Base-by-base conservation (phyloP, 2,113 vertebrate species). In the Phaetusa simplex region DNA sequence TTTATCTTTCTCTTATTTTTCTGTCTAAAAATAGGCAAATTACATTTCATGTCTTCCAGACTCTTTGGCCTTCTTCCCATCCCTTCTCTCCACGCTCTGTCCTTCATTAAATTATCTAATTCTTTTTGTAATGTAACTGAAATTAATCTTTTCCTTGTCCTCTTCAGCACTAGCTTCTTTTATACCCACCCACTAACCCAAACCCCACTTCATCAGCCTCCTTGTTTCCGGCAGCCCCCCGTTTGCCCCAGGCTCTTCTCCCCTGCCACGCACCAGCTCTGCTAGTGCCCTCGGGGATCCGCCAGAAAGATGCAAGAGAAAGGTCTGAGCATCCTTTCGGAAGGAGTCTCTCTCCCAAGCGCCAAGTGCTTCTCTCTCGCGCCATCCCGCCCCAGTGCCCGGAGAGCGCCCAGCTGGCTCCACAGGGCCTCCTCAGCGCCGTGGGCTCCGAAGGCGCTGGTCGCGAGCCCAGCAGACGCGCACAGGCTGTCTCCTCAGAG, bases 71-170 rank as follows among this genome's bases (percentile, higher is more conserved):
- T 76, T 65, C 66, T 70, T 95, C 91, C 77, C 61, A 87, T 47
- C 74, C 66, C 26, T 70, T 85, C 89, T 72, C 82, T 90, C 74
- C 50, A 59, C 6, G 6, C n/a, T 61, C 43, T 36, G 86, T 53
- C 91, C 93, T 94, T 95, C 89, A 95, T 93, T 93, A 94, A 84
- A 88, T 88, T 69, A 90, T 45, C 82, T 94, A 74, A 90, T 77
- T 85, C 71, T 70, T 85, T 80, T 62, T 34, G 32, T 76, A 95
- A 85, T 7, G 36, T 66, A 91, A 91, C 66, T 23, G 53, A 87
- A 95, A 92, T 82, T 76, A 93, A 92, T 95, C 88, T 93, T 81
- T 81, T 66, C 81, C 62, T 55, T 24, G 65, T 59, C 72, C 36
- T 62, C 61, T 56, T 21, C 77, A 55, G 29, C 32, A 42, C 70